A percentile compares a stretch with the other conserved stretches of the same genome.
Evolutionary conservation across 2,888 invertebrate genomes (phyloP).

Genomic region (Zootermopsis nevadensis): DNA sequence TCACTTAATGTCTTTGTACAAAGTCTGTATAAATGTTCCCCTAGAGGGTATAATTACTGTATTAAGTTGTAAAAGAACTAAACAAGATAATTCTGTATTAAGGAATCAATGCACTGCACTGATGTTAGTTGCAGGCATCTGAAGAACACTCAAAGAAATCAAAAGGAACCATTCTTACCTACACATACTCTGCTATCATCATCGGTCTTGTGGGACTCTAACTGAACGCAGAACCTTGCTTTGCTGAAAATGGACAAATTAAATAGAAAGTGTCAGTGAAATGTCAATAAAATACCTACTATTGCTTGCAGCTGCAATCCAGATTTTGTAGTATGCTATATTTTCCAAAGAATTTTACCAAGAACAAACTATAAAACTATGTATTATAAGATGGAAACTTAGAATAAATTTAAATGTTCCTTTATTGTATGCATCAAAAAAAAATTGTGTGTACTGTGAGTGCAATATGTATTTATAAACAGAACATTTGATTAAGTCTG

Average conservation of each 20-base stretch:
- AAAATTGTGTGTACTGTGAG: too few species aligned
- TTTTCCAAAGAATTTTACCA: too few species aligned
- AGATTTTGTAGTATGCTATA: too few species aligned
- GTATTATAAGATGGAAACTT: too few species aligned
- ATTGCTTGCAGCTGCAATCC: too few species aligned
- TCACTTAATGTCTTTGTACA: constrained; percentile 17
- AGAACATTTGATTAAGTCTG: too few species aligned
- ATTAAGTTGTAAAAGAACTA: constrained; percentile 13
- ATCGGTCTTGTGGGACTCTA: constrained; percentile 79
- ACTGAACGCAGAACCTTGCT: constrained; percentile 81
- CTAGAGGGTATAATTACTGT: constrained; percentile 6
- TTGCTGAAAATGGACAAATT: constrained; percentile 69
- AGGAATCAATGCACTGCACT: constrained; percentile 22
- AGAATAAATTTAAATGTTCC: too few species aligned
- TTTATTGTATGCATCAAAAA: too few species aligned
- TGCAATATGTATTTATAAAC: too few species aligned
- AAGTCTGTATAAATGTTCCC: constrained; percentile 32
- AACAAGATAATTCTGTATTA: constrained; percentile 16
- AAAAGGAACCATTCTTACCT: constrained; percentile 30
- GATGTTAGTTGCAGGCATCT: neutral
- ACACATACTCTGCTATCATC: constrained; percentile 58
- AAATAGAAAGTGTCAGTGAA: too few species aligned
- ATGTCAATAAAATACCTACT: too few species aligned
- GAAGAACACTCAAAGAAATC: constrained; percentile 11
- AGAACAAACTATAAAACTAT: too few species aligned